Evolutionary conservation across 2,797 vertebrate genomes (phyloP).

Genomic region (Galago senegalensis): DNA sequence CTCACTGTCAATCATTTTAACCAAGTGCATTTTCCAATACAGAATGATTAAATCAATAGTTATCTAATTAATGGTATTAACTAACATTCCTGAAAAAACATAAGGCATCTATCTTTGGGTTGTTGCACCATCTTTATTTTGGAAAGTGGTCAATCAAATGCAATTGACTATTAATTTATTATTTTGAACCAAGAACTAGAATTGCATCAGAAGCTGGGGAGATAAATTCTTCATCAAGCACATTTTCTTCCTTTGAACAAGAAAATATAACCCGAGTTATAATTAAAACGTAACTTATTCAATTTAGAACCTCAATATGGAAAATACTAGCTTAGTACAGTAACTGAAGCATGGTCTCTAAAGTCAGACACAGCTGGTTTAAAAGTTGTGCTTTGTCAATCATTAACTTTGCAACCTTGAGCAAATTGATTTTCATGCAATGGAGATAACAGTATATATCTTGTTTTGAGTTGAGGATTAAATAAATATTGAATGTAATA

Average conservation of each 20-base stretch:
- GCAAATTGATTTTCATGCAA: background rate
- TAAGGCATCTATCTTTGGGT: background rate
- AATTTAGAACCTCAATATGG: conserved; percentile 15
- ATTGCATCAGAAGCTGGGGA: background rate
- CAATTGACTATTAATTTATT: background rate
- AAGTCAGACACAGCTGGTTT: background rate
- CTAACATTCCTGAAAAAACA: background rate
- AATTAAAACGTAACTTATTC: background rate
- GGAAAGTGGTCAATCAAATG: background rate
- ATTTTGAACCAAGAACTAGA: background rate
- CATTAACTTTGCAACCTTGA: background rate
- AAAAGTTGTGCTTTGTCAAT: background rate
- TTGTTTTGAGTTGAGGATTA: background rate
- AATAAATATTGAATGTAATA: background rate
- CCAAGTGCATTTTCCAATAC: background rate
- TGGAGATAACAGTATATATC: background rate
- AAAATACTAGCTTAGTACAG: background rate
- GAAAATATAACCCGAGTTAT: background rate
- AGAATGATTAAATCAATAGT: background rate
- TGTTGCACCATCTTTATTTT: background rate
- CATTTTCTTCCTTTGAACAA: background rate
- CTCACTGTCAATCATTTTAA: background rate
- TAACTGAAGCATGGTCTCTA: background rate
- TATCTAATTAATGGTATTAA: background rate
- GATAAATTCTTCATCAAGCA: background rate